Evolutionary conservation across 1,140 invertebrate genomes (phyloP), one percentile per base, ranked within the genome.

Genomic region (Solenopsis fugax): DNA sequence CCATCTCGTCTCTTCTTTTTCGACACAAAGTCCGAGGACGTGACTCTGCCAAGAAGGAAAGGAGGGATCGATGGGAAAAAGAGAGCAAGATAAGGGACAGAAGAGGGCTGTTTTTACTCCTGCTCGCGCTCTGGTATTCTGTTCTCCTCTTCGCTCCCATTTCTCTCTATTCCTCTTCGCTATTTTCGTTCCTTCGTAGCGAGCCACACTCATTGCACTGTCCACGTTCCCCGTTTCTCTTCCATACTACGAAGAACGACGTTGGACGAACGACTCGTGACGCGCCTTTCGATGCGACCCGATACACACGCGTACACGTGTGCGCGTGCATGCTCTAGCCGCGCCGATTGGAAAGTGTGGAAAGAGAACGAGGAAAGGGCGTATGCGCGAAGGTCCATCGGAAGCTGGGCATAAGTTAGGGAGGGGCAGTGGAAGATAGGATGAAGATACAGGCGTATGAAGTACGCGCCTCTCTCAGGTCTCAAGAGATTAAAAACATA

Each of bases 251-350:
- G 85, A 86, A 81, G 60, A 75, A 62, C 50, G 67, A 86, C 56
- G 50, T 18, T 62, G 84, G 85, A 86, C 88, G 82, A 85, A 13
- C 34, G 81, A 29, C 76, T 64, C 56, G 90, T 92, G 91, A 93
- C 90, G 90, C 89, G 91, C 91, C 91, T 93, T 76, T 58, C 91
- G 91, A 93, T 93, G 88, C 73, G 75, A 69, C 86, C 29, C 62
- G 87, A 88, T 69, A 75, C 78, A 81, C 84, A 84, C 24, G 72
- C 50, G 29, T 29, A 29, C 85, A 73, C 82, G 34, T 34, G 41
- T 76, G 64, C 52, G 84, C 52, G 87, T 84, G 75, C 62, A 62
- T 18, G 87, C 56, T 72, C 78, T 80, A 90, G 82, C 91, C 69
- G 87, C 45, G 87, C 45, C 87, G 87, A 93, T 88, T 92, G 91